phyloP scores from a whole-genome alignment of 2,797 vertebrate genomes.

The Parotocinclus haroldoi region DNA sequence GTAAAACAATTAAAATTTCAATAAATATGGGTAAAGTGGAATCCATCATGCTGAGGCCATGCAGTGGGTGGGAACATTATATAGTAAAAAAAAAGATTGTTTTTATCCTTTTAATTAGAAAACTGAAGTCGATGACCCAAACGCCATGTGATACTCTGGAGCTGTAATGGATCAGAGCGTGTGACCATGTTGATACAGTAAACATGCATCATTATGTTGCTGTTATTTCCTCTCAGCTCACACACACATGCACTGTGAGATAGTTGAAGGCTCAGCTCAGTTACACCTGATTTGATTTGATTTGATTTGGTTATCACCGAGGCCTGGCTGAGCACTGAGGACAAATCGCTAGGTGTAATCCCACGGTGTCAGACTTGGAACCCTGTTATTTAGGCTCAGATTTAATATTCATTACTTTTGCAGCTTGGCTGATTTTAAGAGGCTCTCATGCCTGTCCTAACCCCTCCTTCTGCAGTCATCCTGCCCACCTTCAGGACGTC shows the following conservation, averaged over 20 bases:
- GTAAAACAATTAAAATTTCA: too few species aligned
- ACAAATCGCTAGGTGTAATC: constrained; percentile 79
- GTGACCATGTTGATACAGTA: neutral
- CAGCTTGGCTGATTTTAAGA: constrained; percentile 79
- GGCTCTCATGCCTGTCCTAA: constrained; percentile 70
- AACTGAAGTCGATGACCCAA: too few species aligned
- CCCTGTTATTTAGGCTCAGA: constrained; percentile 74
- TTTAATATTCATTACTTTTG: constrained; percentile 83
- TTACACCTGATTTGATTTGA: constrained; percentile 50
- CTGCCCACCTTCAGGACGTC: constrained; percentile 14
- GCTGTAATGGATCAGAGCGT: neutral
- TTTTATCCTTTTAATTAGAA: neutral
- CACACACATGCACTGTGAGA: constrained; percentile 11
- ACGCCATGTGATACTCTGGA: too few species aligned
- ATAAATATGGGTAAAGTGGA: too few species aligned
- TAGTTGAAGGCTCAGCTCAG: constrained; percentile 32
- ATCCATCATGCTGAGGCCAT: too few species aligned
- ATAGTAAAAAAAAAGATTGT: too few species aligned
- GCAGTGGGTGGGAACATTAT: too few species aligned
- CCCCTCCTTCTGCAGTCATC: constrained; percentile 56
- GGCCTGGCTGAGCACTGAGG: constrained; percentile 66
- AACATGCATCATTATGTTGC: constrained; percentile 11
- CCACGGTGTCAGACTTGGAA: constrained; percentile 74
- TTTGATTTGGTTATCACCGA: constrained; percentile 65
- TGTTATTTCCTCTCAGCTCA: constrained; percentile 18